Conservation (phyloP, 2,113 vertebrate genomes). For the Oncorhynchus kisutch region DNA sequence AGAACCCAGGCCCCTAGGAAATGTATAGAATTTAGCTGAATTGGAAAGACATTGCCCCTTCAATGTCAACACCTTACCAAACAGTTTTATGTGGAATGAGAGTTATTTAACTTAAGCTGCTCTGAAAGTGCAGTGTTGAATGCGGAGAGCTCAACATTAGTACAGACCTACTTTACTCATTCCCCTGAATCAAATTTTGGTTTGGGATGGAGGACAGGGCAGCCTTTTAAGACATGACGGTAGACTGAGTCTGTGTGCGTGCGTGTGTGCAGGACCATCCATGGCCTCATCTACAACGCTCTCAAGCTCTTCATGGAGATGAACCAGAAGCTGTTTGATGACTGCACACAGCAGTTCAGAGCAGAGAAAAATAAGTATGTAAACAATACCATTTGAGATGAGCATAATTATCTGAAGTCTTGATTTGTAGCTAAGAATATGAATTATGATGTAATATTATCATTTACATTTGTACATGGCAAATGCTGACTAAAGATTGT, state of each 20-base stretch:
- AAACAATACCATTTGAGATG: not conserved
- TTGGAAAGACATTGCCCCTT: not conserved
- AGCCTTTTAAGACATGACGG: not conserved
- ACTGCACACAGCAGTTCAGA: constrained; percentile 98
- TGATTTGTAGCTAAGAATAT: too few relatives aligned
- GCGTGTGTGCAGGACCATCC: constrained; percentile 84
- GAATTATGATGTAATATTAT: too few relatives aligned
- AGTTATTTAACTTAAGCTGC: not conserved
- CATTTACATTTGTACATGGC: too few relatives aligned
- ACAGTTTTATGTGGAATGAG: not conserved
- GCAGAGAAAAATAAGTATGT: constrained; percentile 95
- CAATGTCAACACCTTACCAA: not conserved
- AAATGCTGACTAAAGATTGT: too few relatives aligned
- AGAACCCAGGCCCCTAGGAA: not conserved
- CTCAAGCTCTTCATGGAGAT: constrained; percentile 99
- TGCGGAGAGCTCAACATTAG: not conserved
- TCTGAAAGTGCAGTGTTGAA: not conserved
- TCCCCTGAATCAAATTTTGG: not conserved
- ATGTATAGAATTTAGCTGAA: not conserved
- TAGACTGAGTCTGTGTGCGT: constrained; percentile 10
- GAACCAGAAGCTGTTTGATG: constrained; percentile 99
- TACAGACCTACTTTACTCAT: not conserved
- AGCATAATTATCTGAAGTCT: too few relatives aligned
- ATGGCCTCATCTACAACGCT: constrained; percentile 97
- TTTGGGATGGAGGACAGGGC: not conserved